Evolutionary conservation across 2,113 vertebrate genomes (phyloP).

Genomic region (Heptranchias perlo): DNA sequence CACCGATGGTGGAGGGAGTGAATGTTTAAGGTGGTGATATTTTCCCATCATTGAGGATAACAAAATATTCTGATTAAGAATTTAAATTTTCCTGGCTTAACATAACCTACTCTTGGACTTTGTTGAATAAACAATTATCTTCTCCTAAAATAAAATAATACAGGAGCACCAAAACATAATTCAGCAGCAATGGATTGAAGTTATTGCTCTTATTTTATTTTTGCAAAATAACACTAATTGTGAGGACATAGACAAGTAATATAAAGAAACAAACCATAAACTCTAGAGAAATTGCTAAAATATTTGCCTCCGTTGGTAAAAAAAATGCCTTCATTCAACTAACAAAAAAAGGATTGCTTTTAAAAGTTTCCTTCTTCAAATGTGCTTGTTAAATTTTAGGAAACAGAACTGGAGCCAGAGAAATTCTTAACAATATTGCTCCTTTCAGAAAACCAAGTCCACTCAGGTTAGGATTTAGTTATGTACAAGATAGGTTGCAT

Average conservation of each 20-base stretch:
- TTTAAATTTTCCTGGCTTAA: background rate
- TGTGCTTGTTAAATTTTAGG: background rate
- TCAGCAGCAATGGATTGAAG: background rate
- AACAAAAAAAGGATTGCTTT: too few species aligned
- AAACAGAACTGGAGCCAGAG: background rate
- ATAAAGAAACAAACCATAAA: background rate
- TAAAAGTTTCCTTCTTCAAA: background rate
- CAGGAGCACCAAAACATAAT: background rate
- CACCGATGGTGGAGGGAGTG: too few species aligned
- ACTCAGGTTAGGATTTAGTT: background rate
- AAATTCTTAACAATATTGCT: background rate
- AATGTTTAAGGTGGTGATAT: background rate
- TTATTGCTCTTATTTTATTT: background rate
- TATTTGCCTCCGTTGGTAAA: background rate
- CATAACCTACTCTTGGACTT: background rate
- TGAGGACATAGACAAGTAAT: background rate
- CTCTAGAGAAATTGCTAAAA: background rate
- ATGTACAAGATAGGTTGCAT: background rate
- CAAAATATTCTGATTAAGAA: background rate
- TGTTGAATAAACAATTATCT: background rate
- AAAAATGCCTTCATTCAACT: background rate
- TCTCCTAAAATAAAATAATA: background rate
- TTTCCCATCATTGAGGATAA: background rate
- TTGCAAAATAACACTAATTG: background rate
- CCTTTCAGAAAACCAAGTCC: too few species aligned